phyloP scores from a whole-genome alignment of 2,888 invertebrate genomes.

The Drosophila falleni region DNA sequence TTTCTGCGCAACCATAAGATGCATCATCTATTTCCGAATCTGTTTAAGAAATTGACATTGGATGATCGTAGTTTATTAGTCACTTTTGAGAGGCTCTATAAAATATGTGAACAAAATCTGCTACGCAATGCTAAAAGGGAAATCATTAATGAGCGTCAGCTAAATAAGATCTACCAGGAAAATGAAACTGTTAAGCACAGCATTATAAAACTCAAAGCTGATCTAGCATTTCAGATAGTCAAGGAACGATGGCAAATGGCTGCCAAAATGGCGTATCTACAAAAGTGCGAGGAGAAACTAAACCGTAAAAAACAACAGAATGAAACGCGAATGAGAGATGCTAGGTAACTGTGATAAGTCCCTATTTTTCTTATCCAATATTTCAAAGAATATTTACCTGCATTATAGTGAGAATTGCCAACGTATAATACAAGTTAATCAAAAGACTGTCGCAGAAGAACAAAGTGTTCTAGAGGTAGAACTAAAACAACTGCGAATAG shows the following conservation, averaged over 20 bases:
- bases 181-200: constrained; percentile 41
- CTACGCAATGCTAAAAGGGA: constrained; percentile 34
- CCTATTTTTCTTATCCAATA: background rate
- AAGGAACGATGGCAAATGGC: constrained; percentile 31
- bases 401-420: constrained; percentile 72
- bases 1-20: constrained; percentile 50
- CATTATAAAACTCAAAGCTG: constrained; percentile 19
- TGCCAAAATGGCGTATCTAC: constrained; percentile 20
- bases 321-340: constrained; percentile 36
- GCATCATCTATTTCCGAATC: constrained; percentile 35
- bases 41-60: constrained; percentile 9
- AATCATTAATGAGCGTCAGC: constrained; percentile 43
- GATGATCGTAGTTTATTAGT: constrained; percentile 39
- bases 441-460: constrained; percentile 51
- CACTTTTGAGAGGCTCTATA: constrained; percentile 43
- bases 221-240: constrained; percentile 26
- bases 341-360: constrained; percentile 29
- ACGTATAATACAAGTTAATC: constrained; percentile 67
- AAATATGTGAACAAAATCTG: constrained; percentile 44
- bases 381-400: too few relatives aligned
- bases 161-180: constrained; percentile 54
- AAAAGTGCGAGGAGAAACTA: constrained; percentile 39
- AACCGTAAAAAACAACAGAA: constrained; percentile 11
- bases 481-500: constrained; percentile 50
- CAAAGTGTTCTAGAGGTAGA: constrained; percentile 70